Evolutionary conservation across 2,888 invertebrate species (phyloP).

Genomic region (Lasioglossum villosulum): DNA sequence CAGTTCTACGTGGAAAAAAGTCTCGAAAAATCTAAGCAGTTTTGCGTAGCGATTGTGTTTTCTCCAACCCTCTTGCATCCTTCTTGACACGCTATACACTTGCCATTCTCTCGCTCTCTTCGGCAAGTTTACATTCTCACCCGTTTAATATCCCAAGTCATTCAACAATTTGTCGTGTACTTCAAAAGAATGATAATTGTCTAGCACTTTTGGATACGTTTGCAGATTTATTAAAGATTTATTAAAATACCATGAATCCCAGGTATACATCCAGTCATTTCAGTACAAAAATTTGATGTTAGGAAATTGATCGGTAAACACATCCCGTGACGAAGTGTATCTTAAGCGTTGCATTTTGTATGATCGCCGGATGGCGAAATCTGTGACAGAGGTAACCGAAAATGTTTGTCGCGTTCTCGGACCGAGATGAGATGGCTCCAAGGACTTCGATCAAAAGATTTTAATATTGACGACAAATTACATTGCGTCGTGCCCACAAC

Average conservation of each 20-base stretch:
- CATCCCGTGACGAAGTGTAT: not conserved
- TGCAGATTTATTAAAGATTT: not conserved
- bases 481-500: not conserved
- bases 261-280: not conserved
- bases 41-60: not conserved
- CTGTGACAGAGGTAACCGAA: not conserved
- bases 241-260: not conserved
- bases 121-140: not conserved
- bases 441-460: constrained; percentile 3
- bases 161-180: not conserved
- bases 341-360: not conserved
- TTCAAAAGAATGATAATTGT: not conserved
- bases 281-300: not conserved
- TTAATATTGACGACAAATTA: not conserved
- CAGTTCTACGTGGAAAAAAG: not conserved
- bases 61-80: not conserved
- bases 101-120: not conserved
- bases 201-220: not conserved
- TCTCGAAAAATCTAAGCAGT: not conserved
- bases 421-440: not conserved
- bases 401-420: not conserved
- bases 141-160: not conserved
- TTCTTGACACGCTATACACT: not conserved
- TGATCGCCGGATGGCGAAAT: not conserved
- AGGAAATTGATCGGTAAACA: not conserved